Base-by-base conservation (phyloP, 2,888 invertebrate genomes). In the Pseudococcus viburni region DNA sequence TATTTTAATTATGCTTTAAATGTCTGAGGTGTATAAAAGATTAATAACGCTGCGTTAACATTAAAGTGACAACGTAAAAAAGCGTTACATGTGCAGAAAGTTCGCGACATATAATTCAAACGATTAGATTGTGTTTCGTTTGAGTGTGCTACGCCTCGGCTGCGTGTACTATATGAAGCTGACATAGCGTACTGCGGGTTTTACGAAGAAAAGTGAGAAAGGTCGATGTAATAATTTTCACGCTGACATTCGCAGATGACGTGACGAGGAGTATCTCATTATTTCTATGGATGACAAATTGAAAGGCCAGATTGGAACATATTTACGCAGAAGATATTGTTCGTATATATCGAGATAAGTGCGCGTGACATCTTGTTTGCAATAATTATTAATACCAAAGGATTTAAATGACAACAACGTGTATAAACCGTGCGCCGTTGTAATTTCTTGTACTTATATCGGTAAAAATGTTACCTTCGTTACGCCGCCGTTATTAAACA, bases 211-310 rank as follows among this genome's bases (percentile, higher is more conserved):
- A 80, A 42, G 80, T 80, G 80, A 80, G 80, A 85, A 85, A 85
- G 85, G 85, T 85, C 85, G 85, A 55, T 55, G 55, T 85, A 55
- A 59, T 85, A 85, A 85, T 85, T 85, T 85, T 85, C 85, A 85
- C 55, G 85, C 85, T 85, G 85, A 85, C 85, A 85, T 48, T 59
- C 85, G 85, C 85, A 85, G 85, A 85, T 85, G 85, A 85, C 85
- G 59, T 85, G 85, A 85, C 85, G 59, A 85, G 85, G 85, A 85
- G 85, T 39, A 85, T 59, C 85, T 85, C 85, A 85, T 85, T 85
- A 85, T 85, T 85, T 85, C 59, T 39, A 85, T 59, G 59, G 59
- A 85, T 59, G 85, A 85, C 85, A 85, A 85, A 85, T 85, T 85
- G 85, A 85, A 85, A 59, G 85, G 85, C 59, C 51, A 85, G 59